A percentile compares a stretch with the other conserved stretches of the same genome.
phyloP scores from a whole-genome alignment of 1,140 invertebrate genomes.

The Drosophila suzukii region DNA sequence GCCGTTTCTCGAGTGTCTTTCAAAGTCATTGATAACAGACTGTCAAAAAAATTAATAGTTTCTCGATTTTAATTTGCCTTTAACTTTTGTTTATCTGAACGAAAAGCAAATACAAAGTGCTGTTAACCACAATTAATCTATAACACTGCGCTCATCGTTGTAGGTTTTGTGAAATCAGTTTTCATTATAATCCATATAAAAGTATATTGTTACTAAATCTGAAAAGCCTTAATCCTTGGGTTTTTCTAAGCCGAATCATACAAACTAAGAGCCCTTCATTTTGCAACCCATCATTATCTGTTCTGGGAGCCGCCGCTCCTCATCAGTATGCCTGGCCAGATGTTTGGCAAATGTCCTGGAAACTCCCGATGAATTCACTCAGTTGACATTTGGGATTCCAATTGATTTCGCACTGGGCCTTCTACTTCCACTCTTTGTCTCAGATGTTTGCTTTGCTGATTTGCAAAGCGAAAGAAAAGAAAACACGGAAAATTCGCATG shows the following conservation, averaged over 20 bases:
- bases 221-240: background rate
- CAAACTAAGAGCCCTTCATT: constrained; percentile 9
- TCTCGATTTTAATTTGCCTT: too few relatives aligned
- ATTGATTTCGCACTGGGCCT: constrained; percentile 59
- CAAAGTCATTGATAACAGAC: too few relatives aligned
- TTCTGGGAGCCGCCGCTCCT: background rate
- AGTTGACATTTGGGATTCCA: constrained; percentile 74
- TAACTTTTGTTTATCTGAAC: too few relatives aligned
- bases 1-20: too few relatives aligned
- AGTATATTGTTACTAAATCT: background rate
- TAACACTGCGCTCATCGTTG: too few relatives aligned
- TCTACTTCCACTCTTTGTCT: constrained; percentile 11
- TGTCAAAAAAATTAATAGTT: too few relatives aligned
- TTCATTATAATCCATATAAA: too few relatives aligned
- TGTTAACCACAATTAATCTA: too few relatives aligned
- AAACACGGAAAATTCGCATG: constrained; percentile 48
- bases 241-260: background rate
- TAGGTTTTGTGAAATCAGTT: too few relatives aligned
- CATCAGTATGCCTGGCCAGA: constrained; percentile 53
- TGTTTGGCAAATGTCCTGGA: constrained; percentile 50
- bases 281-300: constrained; percentile 17
- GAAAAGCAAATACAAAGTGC: too few relatives aligned
- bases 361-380: constrained; percentile 46
- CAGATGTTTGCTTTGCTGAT: constrained; percentile 74
- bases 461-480: constrained; percentile 35